Percentiles rank a stretch among this genome's conserved stretches.
These are phyloP conservation scores for Anguilla marmorata DNA, from an alignment of 2,797 vertebrate genomes.

Conservation along the genomic window DNA sequence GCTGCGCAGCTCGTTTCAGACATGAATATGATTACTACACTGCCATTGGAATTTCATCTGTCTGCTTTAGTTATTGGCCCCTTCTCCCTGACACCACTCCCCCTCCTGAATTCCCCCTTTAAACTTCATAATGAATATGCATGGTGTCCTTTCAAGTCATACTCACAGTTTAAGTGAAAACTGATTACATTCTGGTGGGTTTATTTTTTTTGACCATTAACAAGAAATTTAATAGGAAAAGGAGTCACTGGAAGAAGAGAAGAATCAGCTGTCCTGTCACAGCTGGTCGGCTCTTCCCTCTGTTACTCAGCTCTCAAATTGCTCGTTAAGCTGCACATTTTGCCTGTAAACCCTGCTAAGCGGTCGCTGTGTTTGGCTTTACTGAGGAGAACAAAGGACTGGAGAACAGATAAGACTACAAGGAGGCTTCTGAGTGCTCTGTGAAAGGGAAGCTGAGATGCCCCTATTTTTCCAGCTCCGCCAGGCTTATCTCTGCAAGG, in stretches of 20 bases:
- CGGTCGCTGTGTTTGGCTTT: background rate
- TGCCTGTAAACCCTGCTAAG: background rate
- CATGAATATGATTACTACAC: background rate
- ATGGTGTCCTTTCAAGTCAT: background rate
- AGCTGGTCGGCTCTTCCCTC: background rate
- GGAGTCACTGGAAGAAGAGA: background rate
- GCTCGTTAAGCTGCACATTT: background rate
- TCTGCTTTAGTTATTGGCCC: background rate
- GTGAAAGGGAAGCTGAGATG: background rate
- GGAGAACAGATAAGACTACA: background rate
- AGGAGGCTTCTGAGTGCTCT: background rate
- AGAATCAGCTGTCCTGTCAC: background rate
- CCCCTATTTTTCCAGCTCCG: slow-evolving; percentile 22
- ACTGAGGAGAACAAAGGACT: background rate
- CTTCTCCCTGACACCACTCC: background rate
- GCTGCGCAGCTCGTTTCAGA: background rate
- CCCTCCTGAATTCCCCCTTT: background rate
- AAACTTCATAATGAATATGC: background rate
- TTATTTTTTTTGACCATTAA: background rate
- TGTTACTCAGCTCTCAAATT: background rate
- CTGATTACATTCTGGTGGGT: background rate
- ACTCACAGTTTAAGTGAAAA: background rate
- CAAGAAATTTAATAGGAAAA: background rate
- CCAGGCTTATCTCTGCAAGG: slow-evolving; percentile 16
- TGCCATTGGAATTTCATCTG: slow-evolving; percentile 6